Evolutionary conservation across 2,888 invertebrate species (phyloP).

Genomic region (Lithophane leautieri): DNA sequence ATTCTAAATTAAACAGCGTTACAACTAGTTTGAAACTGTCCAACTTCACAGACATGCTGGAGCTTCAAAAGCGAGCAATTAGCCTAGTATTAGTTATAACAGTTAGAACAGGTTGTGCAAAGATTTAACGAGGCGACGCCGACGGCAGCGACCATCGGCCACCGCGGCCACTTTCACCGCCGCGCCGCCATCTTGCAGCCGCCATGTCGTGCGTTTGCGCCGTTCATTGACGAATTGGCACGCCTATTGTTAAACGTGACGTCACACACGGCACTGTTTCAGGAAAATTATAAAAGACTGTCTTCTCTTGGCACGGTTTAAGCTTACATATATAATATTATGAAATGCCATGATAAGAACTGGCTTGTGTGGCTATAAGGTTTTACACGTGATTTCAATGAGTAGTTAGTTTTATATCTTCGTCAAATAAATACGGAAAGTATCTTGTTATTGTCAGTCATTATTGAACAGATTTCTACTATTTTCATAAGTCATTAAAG

Average conservation of each 20-base stretch:
- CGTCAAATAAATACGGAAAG: background rate
- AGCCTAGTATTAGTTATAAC: conserved; percentile 67
- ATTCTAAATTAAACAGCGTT: conserved; percentile 3
- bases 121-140: conserved; percentile 70
- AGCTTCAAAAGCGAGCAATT: conserved; percentile 66
- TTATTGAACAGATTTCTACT: background rate
- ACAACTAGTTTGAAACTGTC: conserved; percentile 14
- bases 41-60: conserved; percentile 38
- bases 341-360: conserved; percentile 18
- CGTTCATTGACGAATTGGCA: conserved; percentile 82
- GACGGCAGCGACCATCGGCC: conserved; percentile 74
- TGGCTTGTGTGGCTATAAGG: background rate
- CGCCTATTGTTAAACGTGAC: conserved; percentile 77
- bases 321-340: conserved; percentile 24
- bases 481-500: background rate
- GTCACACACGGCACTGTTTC: conserved; percentile 73
- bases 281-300: conserved; percentile 48
- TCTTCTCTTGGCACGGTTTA: conserved; percentile 33
- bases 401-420: conserved; percentile 5
- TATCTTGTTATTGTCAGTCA: background rate
- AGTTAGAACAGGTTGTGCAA: conserved; percentile 76
- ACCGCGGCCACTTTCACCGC: conserved; percentile 86
- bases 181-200: conserved; percentile 86
- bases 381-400: conserved; percentile 8
- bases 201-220: conserved; percentile 78